Evolutionary conservation across 2,797 vertebrate genomes (phyloP).

Genomic region (Diceros bicornis): DNA sequence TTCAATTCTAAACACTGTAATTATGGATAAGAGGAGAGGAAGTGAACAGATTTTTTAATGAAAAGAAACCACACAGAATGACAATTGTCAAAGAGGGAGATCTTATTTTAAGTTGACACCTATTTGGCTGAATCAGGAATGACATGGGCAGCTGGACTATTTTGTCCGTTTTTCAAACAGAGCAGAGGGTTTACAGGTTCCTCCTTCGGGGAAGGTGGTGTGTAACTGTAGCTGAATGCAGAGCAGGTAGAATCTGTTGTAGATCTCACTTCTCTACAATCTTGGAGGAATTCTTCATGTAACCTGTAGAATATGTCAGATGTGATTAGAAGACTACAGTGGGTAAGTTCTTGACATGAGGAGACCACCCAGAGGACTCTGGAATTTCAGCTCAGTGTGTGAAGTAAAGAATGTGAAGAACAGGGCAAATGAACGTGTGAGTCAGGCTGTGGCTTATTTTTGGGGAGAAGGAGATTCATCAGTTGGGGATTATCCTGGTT

Average conservation of each 20-base stretch:
- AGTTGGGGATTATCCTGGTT: neutral
- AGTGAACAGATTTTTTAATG: neutral
- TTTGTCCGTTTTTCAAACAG: slow-evolving; percentile 1
- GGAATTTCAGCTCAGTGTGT: neutral
- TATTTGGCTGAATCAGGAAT: neutral
- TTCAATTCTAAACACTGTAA: neutral
- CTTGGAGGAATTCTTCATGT: slow-evolving; percentile 49
- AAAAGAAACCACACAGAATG: slow-evolving; percentile 33
- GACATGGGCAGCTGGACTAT: neutral
- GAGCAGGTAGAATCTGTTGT: neutral
- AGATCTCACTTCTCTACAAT: neutral
- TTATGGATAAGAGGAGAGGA: neutral
- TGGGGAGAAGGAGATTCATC: neutral
- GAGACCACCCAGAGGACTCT: neutral
- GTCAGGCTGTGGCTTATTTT: neutral
- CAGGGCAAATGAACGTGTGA: neutral
- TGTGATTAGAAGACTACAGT: neutral
- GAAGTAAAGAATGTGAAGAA: neutral
- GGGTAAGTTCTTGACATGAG: neutral
- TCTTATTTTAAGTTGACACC: neutral
- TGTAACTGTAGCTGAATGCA: neutral
- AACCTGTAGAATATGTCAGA: neutral
- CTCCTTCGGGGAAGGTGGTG: neutral
- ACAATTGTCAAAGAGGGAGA: neutral
- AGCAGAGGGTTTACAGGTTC: neutral